phyloP scores from a whole-genome alignment of 2,888 invertebrate species.

The Euzetes globulus region DNA sequence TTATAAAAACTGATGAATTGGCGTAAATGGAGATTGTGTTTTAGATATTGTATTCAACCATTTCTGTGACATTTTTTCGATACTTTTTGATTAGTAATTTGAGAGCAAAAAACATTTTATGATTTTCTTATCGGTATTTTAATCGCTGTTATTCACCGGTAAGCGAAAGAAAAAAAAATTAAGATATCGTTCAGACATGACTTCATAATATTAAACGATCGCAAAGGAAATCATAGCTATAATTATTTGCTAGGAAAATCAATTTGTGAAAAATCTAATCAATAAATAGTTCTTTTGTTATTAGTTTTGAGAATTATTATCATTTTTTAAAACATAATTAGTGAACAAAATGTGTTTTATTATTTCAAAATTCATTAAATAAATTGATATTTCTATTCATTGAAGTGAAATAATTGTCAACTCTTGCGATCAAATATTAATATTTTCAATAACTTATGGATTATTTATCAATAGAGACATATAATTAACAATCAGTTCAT shows the following conservation, averaged over 20 bases:
- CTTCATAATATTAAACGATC: not conserved
- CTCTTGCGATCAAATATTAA: not conserved
- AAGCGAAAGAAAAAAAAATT: too few species aligned
- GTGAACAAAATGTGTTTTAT: not conserved
- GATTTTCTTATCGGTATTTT: not conserved
- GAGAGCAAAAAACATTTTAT: not conserved
- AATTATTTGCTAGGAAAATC: not conserved
- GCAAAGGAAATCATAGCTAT: not conserved
- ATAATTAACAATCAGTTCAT: too few species aligned
- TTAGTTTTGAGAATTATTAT: not conserved
- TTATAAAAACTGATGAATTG: too few species aligned
- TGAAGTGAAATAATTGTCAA: not conserved
- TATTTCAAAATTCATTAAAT: not conserved
- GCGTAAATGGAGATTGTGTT: too few species aligned
- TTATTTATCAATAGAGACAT: too few species aligned
- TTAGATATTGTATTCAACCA: too few species aligned
- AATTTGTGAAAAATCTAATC: not conserved
- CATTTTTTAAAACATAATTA: not conserved
- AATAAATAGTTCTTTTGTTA: not conserved
- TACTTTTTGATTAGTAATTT: not conserved
- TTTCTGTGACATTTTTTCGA: too few species aligned
- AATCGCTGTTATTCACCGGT: not conserved
- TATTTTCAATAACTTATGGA: not conserved
- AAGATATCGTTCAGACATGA: not conserved
- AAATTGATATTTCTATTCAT: not conserved